Percentiles rank a stretch among this genome's conserved stretches.
Conservation (phyloP, 1,140 invertebrate species). For the Diplogasteroides magnus region DNA sequence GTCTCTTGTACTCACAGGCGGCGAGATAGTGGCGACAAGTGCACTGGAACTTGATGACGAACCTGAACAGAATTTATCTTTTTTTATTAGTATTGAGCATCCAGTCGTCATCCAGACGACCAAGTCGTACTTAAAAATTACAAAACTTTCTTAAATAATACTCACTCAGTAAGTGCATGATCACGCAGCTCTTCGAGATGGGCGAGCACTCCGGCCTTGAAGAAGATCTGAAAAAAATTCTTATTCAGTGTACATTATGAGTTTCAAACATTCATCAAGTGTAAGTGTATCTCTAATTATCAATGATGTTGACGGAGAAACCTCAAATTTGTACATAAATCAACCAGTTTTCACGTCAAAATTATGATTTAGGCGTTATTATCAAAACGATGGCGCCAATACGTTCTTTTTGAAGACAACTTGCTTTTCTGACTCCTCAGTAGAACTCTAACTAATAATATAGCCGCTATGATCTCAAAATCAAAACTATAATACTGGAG, state of each 20-base stretch:
- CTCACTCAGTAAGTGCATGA: conserved; percentile 79
- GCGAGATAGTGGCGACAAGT: conserved; percentile 43
- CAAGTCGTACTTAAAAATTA: conserved; percentile 32
- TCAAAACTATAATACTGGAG: not conserved
- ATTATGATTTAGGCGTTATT: not conserved
- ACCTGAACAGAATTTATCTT: no score
- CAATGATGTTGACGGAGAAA: no score
- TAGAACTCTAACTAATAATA: not conserved
- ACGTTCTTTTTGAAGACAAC: conserved; percentile 57
- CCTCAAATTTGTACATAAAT: no score
- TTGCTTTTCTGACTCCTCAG: conserved; percentile 63
- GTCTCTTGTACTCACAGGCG: conserved; percentile 44
- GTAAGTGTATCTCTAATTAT: not conserved
- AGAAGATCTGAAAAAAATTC: conserved; percentile 83
- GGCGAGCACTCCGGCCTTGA: conserved; percentile 99
- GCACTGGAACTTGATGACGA: conserved; percentile 91
- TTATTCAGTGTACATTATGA: no score
- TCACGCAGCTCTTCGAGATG: conserved; percentile 99
- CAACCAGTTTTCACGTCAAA: no score
- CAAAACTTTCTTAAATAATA: not conserved
- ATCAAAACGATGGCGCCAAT: not conserved
- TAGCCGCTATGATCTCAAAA: no score
- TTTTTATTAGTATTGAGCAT: no score
- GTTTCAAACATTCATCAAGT: no score
- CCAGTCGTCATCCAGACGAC: no score